phyloP scores from a whole-genome alignment of 2,888 invertebrate genomes.

The Anaspis maculata region DNA sequence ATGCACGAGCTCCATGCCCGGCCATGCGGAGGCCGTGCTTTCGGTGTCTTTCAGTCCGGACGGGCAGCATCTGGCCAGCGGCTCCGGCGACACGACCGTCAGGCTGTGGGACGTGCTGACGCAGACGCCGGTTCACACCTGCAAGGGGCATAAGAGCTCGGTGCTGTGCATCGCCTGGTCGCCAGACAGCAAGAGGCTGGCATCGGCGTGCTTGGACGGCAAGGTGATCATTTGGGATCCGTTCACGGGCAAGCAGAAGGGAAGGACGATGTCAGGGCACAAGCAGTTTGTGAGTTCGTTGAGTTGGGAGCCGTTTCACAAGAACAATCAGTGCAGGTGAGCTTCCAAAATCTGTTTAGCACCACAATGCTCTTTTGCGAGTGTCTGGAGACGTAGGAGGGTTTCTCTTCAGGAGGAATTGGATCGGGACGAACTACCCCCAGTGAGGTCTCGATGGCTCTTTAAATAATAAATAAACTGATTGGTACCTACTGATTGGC shows the following conservation, averaged over 20 bases:
- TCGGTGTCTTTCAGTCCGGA: conserved; percentile 92
- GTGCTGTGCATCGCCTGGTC: conserved; percentile 95
- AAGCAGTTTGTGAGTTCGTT: conserved; percentile 94
- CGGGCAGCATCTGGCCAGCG: conserved; percentile 90
- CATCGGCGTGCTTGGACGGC: conserved; percentile 94
- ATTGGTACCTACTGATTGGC: no score
- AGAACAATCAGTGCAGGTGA: conserved; percentile 63
- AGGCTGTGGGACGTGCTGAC: conserved; percentile 96
- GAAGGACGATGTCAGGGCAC: conserved; percentile 81
- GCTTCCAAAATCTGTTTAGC: no score
- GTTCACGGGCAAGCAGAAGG: conserved; percentile 73
- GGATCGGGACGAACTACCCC: no score
- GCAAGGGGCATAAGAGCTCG: conserved; percentile 91
- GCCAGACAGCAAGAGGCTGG: conserved; percentile 84
- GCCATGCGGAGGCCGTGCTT: conserved; percentile 95
- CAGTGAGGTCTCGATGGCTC: no score
- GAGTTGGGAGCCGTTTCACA: conserved; percentile 94
- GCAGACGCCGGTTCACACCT: conserved; percentile 87
- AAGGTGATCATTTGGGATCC: conserved; percentile 88
- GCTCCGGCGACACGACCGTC: conserved; percentile 97
- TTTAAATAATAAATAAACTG: no score
- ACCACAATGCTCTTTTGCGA: no score
- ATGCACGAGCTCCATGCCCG: conserved; percentile 91
- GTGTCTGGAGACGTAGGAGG: no score
- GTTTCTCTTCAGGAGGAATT: no score